Base-by-base conservation (phyloP, 2,888 invertebrate species). In the Elmis aenea region DNA sequence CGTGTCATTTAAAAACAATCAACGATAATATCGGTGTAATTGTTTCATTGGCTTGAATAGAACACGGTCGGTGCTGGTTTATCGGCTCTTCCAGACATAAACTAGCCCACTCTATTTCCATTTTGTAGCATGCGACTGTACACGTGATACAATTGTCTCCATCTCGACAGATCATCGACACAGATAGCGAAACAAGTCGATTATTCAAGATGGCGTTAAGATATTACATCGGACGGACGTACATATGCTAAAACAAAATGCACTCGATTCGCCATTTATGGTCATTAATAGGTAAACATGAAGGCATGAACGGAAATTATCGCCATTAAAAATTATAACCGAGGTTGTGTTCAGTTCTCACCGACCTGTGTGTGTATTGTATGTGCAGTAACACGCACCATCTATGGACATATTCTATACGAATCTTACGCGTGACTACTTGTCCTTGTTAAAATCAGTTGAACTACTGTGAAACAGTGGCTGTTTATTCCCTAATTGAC, bases 191-290 rank as follows among this genome's bases (percentile, higher is more conserved):
- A 58, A 58, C 59, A 62, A 57, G 59, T 53, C 50, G 57, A 60
- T 64, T 61, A 62, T 63, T 63, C 62, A 62, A 63, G 64, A 61
- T 64, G 59, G 61, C 61, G 60, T 62, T 59, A 54, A 57, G 57
- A 58, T 58, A 59, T 55, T 52, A 42, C 45, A n/a, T n/a, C n/a
- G n/a, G n/a, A n/a, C n/a, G n/a, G 48, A 46, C 45, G 42, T 46
- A 48, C 46, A 52, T 57, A 58, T 60, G 59, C 55, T 59, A 60
- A 59, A 58, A 53, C 46, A 48, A 38, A 35, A 37, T 35, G 48
- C 48, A n/a, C n/a, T n/a, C n/a, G n/a, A n/a, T 45, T 51, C 48
- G 23, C n/a, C n/a, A n/a, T n/a, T n/a, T n/a, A n/a, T n/a, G n/a
- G n/a, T n/a, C n/a, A n/a, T n/a, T n/a, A n/a, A n/a, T n/a, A n/a